Percentiles rank a stretch among this genome's conserved stretches.
Evolutionary conservation across 1,140 invertebrate genomes (phyloP).

Genomic region (Propsilocerus akamusi): DNA sequence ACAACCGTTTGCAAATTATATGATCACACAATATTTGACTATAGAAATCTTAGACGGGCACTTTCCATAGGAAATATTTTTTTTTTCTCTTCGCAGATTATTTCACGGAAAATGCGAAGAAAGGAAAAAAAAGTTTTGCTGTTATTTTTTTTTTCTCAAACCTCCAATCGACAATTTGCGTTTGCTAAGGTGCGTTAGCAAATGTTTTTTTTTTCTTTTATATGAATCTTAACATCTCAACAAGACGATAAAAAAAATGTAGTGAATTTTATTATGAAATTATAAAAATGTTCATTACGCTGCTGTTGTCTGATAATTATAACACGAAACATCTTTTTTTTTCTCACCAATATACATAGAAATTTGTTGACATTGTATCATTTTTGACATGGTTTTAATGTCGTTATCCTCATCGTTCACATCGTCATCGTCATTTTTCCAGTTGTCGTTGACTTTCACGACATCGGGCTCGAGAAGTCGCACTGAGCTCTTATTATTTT

Average conservation of each 20-base stretch:
- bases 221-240: neutral
- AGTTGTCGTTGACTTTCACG: slow-evolving; percentile 6
- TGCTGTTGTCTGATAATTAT: neutral
- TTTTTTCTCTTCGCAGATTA: too few species aligned
- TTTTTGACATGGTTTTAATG: slow-evolving; percentile 4
- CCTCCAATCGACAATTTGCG: neutral
- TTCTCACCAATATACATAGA: slow-evolving; percentile 6
- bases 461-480: neutral
- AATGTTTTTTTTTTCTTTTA: neutral
- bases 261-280: too few species aligned
- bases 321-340: neutral
- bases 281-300: neutral
- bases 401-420: neutral
- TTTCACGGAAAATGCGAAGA: too few species aligned
- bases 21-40: neutral
- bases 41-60: neutral
- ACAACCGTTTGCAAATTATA: slow-evolving; percentile 1
- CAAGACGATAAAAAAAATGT: too few species aligned
- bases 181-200: neutral
- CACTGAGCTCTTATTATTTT: slow-evolving; percentile 7
- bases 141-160: neutral
- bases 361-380: slow-evolving; percentile 3
- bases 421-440: slow-evolving; percentile 16
- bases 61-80: too few species aligned
- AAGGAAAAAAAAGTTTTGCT: slow-evolving; percentile 1